These are phyloP conservation scores for Sebastes diploproa DNA, from an alignment of 2,797 vertebrate species.

Conservation along the genomic window DNA sequence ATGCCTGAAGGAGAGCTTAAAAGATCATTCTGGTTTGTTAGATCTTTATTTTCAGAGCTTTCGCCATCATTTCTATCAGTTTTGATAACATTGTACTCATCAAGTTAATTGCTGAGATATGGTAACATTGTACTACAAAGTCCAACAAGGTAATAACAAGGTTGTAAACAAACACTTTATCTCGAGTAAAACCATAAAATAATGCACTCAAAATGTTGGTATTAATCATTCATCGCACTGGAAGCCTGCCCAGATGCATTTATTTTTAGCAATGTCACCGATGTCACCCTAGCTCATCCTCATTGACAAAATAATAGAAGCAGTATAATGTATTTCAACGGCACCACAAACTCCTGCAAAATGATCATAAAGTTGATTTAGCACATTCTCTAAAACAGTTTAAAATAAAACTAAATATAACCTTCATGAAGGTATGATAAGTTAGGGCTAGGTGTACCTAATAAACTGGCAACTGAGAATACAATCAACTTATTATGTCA, in stretches of 20 bases:
- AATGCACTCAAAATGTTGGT: neutral
- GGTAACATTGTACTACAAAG: neutral
- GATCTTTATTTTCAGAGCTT: conserved; percentile 1
- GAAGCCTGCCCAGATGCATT: neutral
- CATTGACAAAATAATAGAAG: neutral
- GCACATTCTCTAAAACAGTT: neutral
- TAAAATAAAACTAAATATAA: neutral
- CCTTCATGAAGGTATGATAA: neutral
- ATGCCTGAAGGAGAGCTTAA: neutral
- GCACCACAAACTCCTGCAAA: neutral
- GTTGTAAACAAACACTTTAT: neutral
- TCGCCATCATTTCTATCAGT: neutral
- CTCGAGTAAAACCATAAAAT: neutral
- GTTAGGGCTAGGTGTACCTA: too few relatives aligned
- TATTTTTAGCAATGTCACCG: neutral
- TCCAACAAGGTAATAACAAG: too few relatives aligned
- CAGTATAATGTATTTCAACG: neutral
- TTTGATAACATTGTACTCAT: neutral
- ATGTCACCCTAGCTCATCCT: neutral
- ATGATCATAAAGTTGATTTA: neutral
- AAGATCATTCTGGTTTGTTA: neutral
- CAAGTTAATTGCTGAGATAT: neutral
- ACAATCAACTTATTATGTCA: neutral
- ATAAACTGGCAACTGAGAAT: neutral
- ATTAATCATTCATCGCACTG: neutral